phyloP scores from a whole-genome alignment of 2,113 vertebrate species.

The human region GRCh38 chr1:51964001-51964500 shows the following conservation, averaged over 20 bases:
- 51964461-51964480: background rate
- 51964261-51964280: background rate
- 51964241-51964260: background rate
- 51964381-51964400: background rate
- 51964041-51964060: background rate
- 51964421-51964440: background rate
- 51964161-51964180: background rate
- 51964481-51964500: background rate
- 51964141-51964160: background rate
- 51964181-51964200: background rate
- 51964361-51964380: conserved; percentile 8
- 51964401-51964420: background rate
- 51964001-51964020: background rate
- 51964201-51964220: background rate
- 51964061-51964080: background rate
- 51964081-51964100: background rate
- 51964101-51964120: background rate
- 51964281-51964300: background rate
- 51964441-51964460: background rate
- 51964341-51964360: background rate
- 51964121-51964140: background rate
- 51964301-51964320: background rate
- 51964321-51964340: background rate
- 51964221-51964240: background rate
- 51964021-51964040: background rate